phyloP scores from a whole-genome alignment of 2,113 vertebrate species.

The Xiphias gladius region DNA sequence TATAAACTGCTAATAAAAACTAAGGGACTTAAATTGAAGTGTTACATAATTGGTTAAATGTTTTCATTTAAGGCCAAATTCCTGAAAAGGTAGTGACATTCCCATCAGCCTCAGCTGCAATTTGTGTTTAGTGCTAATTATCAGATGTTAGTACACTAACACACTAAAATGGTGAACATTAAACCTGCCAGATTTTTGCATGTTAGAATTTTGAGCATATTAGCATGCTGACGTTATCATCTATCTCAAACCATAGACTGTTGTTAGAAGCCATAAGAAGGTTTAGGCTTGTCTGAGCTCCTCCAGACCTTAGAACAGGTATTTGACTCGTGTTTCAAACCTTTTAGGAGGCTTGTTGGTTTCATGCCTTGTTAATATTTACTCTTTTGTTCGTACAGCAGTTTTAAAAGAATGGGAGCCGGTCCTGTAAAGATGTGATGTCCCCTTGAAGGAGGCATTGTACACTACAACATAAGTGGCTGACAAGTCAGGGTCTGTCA shows the following conservation, averaged over 20 bases:
- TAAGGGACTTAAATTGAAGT: background rate
- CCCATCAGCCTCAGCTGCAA: background rate
- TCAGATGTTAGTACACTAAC: background rate
- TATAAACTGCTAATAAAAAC: background rate
- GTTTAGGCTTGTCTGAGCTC: background rate
- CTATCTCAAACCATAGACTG: background rate
- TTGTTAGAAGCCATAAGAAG: background rate
- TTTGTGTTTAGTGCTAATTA: background rate
- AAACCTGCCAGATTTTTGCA: background rate
- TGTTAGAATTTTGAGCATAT: background rate
- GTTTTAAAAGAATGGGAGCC: background rate
- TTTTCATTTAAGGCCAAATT: background rate
- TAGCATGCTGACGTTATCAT: background rate
- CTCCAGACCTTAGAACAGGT: background rate
- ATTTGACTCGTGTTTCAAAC: background rate
- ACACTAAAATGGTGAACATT: background rate
- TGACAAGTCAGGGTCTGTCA: background rate
- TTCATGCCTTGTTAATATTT: background rate
- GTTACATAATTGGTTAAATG: background rate
- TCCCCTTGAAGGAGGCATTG: background rate
- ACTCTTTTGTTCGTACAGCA: conserved; percentile 5
- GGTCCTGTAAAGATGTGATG: background rate
- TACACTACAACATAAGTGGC: background rate
- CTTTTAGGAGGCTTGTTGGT: background rate
- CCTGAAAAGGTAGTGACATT: background rate